Conservation (phyloP, 2,888 invertebrate genomes). For the Phoronis australis region DNA sequence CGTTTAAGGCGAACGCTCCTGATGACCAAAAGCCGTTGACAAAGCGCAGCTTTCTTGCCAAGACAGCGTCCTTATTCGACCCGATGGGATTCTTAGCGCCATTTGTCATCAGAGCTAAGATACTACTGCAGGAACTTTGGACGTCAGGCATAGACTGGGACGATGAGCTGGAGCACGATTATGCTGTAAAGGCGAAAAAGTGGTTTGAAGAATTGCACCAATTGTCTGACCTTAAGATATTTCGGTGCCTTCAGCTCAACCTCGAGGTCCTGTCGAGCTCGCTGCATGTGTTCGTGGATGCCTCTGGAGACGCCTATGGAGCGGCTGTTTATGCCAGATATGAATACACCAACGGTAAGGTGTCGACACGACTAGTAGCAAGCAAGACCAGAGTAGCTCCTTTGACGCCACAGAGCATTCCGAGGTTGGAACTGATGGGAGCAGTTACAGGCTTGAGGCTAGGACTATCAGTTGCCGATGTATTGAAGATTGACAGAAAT, state of each 20-base stretch:
- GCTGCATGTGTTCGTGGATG: constrained; percentile 3
- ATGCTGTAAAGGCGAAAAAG: constrained; percentile 3
- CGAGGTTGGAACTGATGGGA: constrained; percentile 7
- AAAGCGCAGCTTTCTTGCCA: constrained; percentile 2
- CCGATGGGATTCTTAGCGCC: not conserved
- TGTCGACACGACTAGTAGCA: constrained; percentile 1
- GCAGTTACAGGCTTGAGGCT: constrained; percentile 6
- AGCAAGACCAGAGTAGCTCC: constrained; percentile 8
- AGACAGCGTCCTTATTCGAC: constrained; percentile 4
- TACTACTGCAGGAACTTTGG: constrained; percentile 32
- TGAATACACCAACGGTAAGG: not conserved
- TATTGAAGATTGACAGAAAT: constrained; percentile 2
- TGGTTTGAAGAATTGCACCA: not conserved
- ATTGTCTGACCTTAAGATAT: not conserved
- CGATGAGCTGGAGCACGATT: constrained; percentile 9
- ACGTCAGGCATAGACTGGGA: constrained; percentile 25
- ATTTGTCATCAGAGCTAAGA: constrained; percentile 18
- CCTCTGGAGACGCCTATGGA: constrained; percentile 6
- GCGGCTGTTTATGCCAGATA: constrained; percentile 1
- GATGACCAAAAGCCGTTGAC: not conserved
- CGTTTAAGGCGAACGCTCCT: not conserved
- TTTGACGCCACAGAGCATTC: constrained; percentile 1
- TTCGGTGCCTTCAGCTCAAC: not conserved
- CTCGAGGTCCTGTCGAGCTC: too few relatives aligned
- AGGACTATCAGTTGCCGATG: not conserved